phyloP scores from a whole-genome alignment of 2,888 invertebrate genomes.

The Epinotia ramella region DNA sequence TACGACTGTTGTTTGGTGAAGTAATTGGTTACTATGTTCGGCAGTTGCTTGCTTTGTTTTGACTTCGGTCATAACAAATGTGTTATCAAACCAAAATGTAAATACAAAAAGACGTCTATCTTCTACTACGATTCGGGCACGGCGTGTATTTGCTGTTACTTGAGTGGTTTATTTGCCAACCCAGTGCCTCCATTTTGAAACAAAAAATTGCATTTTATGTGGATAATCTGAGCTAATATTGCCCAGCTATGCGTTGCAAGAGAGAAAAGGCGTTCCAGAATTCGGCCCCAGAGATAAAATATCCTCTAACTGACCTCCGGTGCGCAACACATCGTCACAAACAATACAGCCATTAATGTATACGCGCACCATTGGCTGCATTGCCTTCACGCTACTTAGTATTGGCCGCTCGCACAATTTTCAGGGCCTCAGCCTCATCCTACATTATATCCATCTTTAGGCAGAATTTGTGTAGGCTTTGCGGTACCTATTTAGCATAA shows the following conservation, averaged over 20 bases:
- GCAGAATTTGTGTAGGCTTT: conserved; percentile 7
- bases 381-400: conserved; percentile 39
- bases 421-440: conserved; percentile 31
- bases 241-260: neutral
- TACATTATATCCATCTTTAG: conserved; percentile 8
- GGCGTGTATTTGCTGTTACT: neutral
- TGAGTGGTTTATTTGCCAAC: too few relatives aligned
- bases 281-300: neutral
- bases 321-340: conserved; percentile 22
- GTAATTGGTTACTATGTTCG: conserved; percentile 5
- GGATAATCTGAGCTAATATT: too few relatives aligned
- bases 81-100: neutral
- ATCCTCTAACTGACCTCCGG: conserved; percentile 32
- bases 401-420: conserved; percentile 14
- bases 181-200: too few relatives aligned
- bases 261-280: neutral
- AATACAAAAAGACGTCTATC: neutral
- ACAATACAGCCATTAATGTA: conserved; percentile 38
- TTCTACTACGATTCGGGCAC: neutral
- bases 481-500: neutral
- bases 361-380: conserved; percentile 35
- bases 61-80: neutral
- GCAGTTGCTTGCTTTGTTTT: too few relatives aligned
- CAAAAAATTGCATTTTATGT: too few relatives aligned
- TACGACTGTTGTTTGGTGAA: conserved; percentile 15